A percentile compares a stretch with the other conserved stretches of the same genome.
Conservation (phyloP, 1,140 invertebrate genomes). For the Maniola jurtina region DNA sequence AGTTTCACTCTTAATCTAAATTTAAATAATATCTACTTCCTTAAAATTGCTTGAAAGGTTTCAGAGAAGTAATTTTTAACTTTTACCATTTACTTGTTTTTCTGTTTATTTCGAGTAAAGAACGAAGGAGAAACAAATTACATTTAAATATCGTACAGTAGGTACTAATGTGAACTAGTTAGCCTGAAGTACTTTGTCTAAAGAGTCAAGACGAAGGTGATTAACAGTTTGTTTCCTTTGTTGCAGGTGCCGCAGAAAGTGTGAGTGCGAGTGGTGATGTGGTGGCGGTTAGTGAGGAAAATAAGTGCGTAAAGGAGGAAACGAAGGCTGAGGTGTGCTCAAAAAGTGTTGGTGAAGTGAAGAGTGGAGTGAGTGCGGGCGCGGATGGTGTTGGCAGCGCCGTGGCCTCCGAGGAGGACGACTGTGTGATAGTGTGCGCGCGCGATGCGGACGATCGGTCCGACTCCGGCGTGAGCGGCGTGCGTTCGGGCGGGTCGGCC, state of each 20-base stretch:
- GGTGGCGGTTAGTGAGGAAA: constrained; percentile 62
- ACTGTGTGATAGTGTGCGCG: constrained; percentile 79
- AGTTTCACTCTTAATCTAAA: not conserved
- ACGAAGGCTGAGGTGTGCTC: constrained; percentile 47
- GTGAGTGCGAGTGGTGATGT: constrained; percentile 71
- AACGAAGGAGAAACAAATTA: too few relatives aligned
- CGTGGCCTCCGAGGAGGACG: constrained; percentile 79
- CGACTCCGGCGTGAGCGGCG: constrained; percentile 84
- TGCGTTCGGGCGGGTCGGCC: constrained; percentile 81
- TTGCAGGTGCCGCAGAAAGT: constrained; percentile 66
- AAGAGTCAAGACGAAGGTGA: constrained; percentile 5
- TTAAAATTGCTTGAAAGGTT: not conserved
- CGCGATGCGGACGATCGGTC: constrained; percentile 78
- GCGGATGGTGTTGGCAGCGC: constrained; percentile 73
- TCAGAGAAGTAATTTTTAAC: not conserved
- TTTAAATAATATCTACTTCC: not conserved
- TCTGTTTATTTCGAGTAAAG: too few relatives aligned
- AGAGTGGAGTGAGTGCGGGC: constrained; percentile 71
- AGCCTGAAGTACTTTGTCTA: not conserved
- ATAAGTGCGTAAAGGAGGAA: constrained; percentile 64
- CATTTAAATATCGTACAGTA: too few relatives aligned
- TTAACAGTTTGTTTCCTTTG: constrained; percentile 42
- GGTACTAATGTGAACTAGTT: too few relatives aligned
- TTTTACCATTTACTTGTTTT: too few relatives aligned
- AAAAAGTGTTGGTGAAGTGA: constrained; percentile 65